A percentile compares a stretch with the other conserved stretches of the same genome.
phyloP scores from a whole-genome alignment of 2,888 invertebrate genomes.

The Cosmia pyralina region DNA sequence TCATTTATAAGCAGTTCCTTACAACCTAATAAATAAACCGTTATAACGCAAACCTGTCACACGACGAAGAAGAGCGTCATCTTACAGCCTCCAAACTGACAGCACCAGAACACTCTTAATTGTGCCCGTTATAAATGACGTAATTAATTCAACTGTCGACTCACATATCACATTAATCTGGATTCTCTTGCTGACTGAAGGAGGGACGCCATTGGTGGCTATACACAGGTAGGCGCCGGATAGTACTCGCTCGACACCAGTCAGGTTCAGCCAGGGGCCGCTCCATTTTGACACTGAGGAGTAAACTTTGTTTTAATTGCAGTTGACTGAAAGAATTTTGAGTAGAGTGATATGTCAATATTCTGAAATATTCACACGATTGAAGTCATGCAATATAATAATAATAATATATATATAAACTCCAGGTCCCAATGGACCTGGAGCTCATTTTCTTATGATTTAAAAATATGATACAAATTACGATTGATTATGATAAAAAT shows the following conservation, averaged over 20 bases:
- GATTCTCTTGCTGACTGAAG: slow-evolving; percentile 87
- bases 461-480: background rate
- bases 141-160: slow-evolving; percentile 57
- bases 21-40: slow-evolving; percentile 10
- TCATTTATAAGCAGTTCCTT: background rate
- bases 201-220: slow-evolving; percentile 91
- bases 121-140: slow-evolving; percentile 48
- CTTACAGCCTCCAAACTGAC: slow-evolving; percentile 41
- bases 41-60: slow-evolving; percentile 28
- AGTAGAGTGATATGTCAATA: background rate
- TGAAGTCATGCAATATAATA: background rate
- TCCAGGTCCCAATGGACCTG: no score
- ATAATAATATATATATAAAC: no score
- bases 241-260: slow-evolving; percentile 89
- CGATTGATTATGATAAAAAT: background rate
- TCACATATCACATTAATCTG: slow-evolving; percentile 89
- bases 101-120: slow-evolving; percentile 45
- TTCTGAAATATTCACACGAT: background rate
- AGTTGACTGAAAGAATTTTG: background rate
- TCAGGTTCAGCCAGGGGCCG: slow-evolving; percentile 89
- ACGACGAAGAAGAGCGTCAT: slow-evolving; percentile 16
- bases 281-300: slow-evolving; percentile 89
- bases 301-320: background rate
- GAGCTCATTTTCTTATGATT: background rate
- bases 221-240: slow-evolving; percentile 92